A percentile compares a stretch with the other conserved stretches of the same genome.
These are phyloP conservation scores for Geococcyx californianus DNA, from an alignment of 2,113 vertebrate species.

Conservation along the genomic window DNA sequence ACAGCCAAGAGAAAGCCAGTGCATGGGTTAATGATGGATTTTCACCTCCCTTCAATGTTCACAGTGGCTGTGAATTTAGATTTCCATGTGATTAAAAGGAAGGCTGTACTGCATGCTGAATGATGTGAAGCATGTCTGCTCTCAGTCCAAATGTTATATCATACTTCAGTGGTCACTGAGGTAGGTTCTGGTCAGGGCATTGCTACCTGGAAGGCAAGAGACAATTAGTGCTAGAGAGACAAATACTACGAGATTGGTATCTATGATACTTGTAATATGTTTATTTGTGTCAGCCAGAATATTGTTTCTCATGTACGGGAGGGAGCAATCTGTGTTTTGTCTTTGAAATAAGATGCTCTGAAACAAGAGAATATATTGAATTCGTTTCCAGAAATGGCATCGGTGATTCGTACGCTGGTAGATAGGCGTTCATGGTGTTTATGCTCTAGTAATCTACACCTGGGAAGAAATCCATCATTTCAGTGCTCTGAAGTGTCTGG, in stretches of 20 bases:
- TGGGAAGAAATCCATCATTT: conserved; percentile 36
- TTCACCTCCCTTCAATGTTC: conserved; percentile 4
- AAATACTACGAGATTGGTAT: background rate
- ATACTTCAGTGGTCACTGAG: background rate
- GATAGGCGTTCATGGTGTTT: background rate
- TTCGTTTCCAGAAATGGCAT: background rate
- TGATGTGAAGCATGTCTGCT: background rate
- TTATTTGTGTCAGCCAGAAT: background rate
- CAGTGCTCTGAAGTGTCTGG: background rate
- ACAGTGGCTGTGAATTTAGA: background rate
- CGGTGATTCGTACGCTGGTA: background rate
- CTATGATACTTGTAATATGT: background rate
- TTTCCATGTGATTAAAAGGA: background rate
- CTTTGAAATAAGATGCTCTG: background rate
- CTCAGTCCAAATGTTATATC: accelerated
- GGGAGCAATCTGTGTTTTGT: background rate
- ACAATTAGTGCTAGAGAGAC: background rate
- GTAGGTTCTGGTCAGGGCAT: background rate
- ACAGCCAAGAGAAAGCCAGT: background rate
- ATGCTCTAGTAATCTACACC: conserved; percentile 11
- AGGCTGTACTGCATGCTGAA: background rate
- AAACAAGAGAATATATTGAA: background rate
- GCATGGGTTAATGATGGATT: conserved; percentile 25
- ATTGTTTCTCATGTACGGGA: background rate
- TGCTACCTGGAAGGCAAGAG: background rate